Evolutionary conservation across 2,797 vertebrate genomes (phyloP).

Genomic region (Malurus splendens): DNA sequence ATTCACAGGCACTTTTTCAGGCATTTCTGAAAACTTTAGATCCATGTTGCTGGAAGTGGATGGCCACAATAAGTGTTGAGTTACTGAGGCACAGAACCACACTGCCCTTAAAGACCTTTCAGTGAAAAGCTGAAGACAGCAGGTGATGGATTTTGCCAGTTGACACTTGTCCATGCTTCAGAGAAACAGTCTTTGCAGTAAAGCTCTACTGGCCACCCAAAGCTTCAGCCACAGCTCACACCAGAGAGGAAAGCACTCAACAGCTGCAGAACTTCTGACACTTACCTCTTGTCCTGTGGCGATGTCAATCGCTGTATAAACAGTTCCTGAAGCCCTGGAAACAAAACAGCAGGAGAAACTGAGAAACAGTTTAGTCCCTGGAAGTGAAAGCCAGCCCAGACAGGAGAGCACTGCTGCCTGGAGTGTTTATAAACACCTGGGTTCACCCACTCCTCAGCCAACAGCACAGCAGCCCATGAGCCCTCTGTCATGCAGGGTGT

Average conservation of each 20-base stretch:
- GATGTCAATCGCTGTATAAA: slow-evolving; percentile 96
- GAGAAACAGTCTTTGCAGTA: not conserved
- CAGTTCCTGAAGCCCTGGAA: slow-evolving; percentile 91
- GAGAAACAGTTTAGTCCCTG: not conserved
- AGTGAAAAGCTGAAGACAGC: not conserved
- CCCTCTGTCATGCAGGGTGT: not conserved
- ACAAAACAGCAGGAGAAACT: not conserved
- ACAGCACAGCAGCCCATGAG: not conserved
- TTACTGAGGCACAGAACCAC: not conserved
- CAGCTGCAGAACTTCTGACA: not conserved
- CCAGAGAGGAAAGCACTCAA: not conserved
- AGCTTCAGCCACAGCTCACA: not conserved
- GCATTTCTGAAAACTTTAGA: not conserved
- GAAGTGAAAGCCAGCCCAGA: not conserved
- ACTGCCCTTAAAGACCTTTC: not conserved
- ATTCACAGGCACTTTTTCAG: not conserved
- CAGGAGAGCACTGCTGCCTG: not conserved
- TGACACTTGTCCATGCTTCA: not conserved
- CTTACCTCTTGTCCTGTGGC: slow-evolving; percentile 94
- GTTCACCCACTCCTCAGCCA: not conserved
- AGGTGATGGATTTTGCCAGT: not conserved
- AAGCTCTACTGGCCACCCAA: not conserved
- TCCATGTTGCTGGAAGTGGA: not conserved
- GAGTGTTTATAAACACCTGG: not conserved
- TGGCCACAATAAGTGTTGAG: not conserved